Evolutionary conservation across 2,888 invertebrate species (phyloP), one percentile per base, ranked within the genome.

Genomic region (Drosophila borealis): DNA sequence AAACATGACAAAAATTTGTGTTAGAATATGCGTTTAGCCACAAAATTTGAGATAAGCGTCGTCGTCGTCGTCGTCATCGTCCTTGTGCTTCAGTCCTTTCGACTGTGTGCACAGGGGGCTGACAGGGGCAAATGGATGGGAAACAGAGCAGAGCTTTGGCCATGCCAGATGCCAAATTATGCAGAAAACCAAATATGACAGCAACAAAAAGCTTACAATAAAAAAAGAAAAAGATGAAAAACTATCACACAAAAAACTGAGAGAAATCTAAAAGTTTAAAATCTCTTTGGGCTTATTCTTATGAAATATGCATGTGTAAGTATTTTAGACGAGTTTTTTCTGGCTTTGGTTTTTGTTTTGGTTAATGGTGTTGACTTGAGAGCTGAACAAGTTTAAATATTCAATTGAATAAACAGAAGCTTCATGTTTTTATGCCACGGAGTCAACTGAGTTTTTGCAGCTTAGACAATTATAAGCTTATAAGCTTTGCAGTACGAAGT

Each of bases 11-110:
- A 74, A 76, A 77, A 74, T 72, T 83, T 88, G 60, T 88, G 79
- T 84, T 80, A 74, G 88, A 87, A 81, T 81, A 79, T 87, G 88
- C 88, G 88, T 81, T 87, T 73, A 77, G 74, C 81, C 82, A 81
- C 70, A 81, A 68, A 63, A 72, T 74, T 67, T 64, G 62, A 82
- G 82, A 82, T 82, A 82, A 87, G 79, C 69, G 64, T 46, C 66
- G 17, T 17, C 10, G 11, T 11, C 66, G 65, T 46, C 63, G n/a
- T n/a, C 66, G 62, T 48, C 59, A 8, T 17, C 33, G 55, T 76
- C 72, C 62, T 77, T 49, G 56, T 61, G 65, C 10, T 33, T 39
- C 25, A 42, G 37, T 55, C 48, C 53, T 37, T 42, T 39, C 46
- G 33, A 3, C 36, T 53, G 3, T 29, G 10, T 46, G 25, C n/a